Evolutionary conservation across 2,113 vertebrate genomes (phyloP), one percentile per base, ranked within the genome.

Genomic region (Ochotona curzoniae): DNA sequence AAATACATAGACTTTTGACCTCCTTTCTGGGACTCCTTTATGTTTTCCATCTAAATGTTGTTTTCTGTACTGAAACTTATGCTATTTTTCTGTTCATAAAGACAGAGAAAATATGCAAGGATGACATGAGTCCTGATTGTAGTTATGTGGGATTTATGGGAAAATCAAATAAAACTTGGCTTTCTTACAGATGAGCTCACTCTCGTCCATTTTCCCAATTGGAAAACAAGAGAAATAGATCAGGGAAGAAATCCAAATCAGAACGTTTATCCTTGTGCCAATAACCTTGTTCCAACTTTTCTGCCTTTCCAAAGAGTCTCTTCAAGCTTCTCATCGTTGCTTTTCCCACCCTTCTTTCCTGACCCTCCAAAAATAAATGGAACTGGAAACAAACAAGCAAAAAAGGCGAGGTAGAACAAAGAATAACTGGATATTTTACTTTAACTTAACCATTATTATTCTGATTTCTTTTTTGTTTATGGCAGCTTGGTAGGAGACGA

Each of bases 181-280:
- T 23, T 81, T 64, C 69, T 6, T 35, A 51, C 32, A 47, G 67
- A 89, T 93, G 83, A 95, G 32, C 28, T 89, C 76, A 87, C 38
- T 38, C 21, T 47, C 18, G 86, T 63, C 69, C 75, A 67, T 78
- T 83, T 80, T 81, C 66, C 74, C 81, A 61, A 60, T 10, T 81
- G 26, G 60, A 90, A 93, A 89, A 61, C 57, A 91, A 61, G 61
- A 64, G 51, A 88, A 81, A 92, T 44, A 84, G 84, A n/a, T 66
- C 60, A 71, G 71, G 81, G 76, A 92, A 89, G 54, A 64, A 90
- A 90, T 91, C 81, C 90, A 95, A 83, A 92, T 82, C 67, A 64
- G 44, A 90, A 66, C 12, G 44, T 95, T 96, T 92, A 94, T 89
- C 35, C 23, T 28, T 51, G 25, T 91, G 67, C 92, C 81, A 96